Evolutionary conservation across 2,888 invertebrate species (phyloP).

Genomic region (Antheraea yamamai): DNA sequence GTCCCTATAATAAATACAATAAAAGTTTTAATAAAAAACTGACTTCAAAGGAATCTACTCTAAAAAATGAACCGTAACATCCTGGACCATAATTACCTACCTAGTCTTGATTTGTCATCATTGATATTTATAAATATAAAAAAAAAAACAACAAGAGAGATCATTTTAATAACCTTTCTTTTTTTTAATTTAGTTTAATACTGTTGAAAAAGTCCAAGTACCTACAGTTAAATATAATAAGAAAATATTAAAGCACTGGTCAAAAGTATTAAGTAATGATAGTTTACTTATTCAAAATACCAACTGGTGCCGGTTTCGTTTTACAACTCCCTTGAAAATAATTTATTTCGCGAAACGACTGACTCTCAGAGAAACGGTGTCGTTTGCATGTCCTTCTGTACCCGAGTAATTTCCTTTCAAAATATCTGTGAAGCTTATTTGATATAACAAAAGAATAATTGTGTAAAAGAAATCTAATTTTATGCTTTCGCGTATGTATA

Average conservation of each 20-base stretch:
- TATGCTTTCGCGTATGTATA: not conserved
- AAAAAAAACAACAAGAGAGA: no score
- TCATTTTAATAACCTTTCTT: no score
- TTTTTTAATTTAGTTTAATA: no score
- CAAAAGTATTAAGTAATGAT: constrained; percentile 19
- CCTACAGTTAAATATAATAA: not conserved
- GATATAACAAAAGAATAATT: not conserved
- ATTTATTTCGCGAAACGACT: constrained; percentile 45
- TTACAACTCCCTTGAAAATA: constrained; percentile 47
- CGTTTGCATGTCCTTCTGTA: constrained; percentile 37
- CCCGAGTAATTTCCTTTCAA: constrained; percentile 37
- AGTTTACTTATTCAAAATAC: constrained; percentile 25
- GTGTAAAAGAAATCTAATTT: not conserved
- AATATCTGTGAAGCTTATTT: constrained; percentile 36
- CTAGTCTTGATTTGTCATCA: no score
- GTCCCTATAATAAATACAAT: no score
- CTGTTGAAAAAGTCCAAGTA: no score
- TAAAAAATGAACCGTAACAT: no score
- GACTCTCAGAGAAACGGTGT: constrained; percentile 39
- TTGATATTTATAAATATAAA: no score
- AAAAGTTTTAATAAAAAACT: no score
- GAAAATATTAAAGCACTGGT: not conserved
- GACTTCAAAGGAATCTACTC: no score
- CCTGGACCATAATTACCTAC: no score
- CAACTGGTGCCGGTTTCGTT: constrained; percentile 37